phyloP scores from a whole-genome alignment of 1,140 invertebrate species.

The Drosophila punjabiensis region DNA sequence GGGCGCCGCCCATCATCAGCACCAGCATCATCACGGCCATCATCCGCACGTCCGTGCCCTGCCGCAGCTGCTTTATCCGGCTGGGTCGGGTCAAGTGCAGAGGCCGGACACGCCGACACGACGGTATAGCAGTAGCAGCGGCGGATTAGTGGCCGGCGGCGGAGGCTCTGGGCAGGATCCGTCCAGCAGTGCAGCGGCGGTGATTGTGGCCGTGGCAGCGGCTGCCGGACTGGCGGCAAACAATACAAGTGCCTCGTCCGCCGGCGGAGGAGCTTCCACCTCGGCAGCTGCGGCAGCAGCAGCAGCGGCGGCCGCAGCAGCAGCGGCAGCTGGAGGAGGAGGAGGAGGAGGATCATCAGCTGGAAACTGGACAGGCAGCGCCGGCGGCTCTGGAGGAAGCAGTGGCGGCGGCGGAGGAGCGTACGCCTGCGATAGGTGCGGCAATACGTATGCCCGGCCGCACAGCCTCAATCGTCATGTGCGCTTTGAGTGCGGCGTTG shows the following conservation, averaged over 20 bases:
- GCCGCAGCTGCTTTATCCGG: slow-evolving; percentile 50
- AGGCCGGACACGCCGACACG: slow-evolving; percentile 56
- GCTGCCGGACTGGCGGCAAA: slow-evolving; percentile 41
- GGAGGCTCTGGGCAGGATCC: slow-evolving; percentile 27
- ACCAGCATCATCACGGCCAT: slow-evolving; percentile 35
- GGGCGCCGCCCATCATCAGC: slow-evolving; percentile 24
- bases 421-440: slow-evolving; percentile 86
- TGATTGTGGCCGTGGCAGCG: slow-evolving; percentile 35
- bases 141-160: background rate
- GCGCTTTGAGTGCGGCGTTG: slow-evolving; percentile 89
- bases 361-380: slow-evolving; percentile 16
- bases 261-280: slow-evolving; percentile 63
- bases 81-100: slow-evolving; percentile 4
- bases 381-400: slow-evolving; percentile 46
- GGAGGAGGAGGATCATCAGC: slow-evolving; percentile 18
- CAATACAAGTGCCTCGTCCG: slow-evolving; percentile 50
- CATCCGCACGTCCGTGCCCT: slow-evolving; percentile 52
- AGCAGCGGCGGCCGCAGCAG: slow-evolving; percentile 45
- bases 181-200: slow-evolving; percentile 54
- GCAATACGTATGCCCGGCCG: slow-evolving; percentile 87
- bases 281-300: slow-evolving; percentile 66
- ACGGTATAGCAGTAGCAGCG: slow-evolving; percentile 71
- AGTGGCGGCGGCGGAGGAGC: slow-evolving; percentile 63
- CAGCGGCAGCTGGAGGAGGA: slow-evolving; percentile 29
- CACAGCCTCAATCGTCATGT: slow-evolving; percentile 89